Conservation (phyloP, 2,888 invertebrate genomes). For the Unio pictorum region DNA sequence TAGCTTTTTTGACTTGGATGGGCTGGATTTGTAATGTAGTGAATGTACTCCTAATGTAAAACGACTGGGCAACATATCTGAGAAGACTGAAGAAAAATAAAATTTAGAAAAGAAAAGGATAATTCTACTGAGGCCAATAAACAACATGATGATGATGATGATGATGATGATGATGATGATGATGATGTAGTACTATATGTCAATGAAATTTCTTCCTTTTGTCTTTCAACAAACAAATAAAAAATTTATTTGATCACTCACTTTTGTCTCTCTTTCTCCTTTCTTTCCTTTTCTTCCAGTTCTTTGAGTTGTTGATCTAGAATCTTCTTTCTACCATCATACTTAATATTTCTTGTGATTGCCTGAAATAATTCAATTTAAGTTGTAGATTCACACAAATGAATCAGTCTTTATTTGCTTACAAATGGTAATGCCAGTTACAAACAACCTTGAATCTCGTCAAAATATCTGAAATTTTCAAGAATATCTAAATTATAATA, state of each 20-base stretch:
- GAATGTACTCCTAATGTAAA: no score
- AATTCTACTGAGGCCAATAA: neutral
- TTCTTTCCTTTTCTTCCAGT: conserved; percentile 59
- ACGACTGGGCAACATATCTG: no score
- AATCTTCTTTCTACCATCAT: conserved; percentile 59
- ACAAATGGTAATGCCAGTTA: no score
- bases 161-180: no score
- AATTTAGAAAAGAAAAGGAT: neutral
- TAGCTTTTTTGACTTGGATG: no score
- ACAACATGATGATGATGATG: no score
- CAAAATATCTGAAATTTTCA: neutral
- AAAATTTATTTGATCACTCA: conserved; percentile 16
- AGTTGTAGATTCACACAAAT: no score
- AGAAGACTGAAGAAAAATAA: conserved; percentile 4
- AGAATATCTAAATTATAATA: no score
- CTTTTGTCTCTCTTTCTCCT: conserved; percentile 52
- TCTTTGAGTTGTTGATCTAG: conserved; percentile 58
- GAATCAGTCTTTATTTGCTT: no score
- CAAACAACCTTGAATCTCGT: no score
- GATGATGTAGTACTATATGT: neutral
- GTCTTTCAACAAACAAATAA: no score
- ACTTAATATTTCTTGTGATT: conserved; percentile 58
- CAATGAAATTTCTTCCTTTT: neutral
- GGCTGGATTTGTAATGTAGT: no score
- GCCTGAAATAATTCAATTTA: conserved; percentile 43